Conservation (phyloP, 1,140 invertebrate species). For the Aleiodes sp. region DNA sequence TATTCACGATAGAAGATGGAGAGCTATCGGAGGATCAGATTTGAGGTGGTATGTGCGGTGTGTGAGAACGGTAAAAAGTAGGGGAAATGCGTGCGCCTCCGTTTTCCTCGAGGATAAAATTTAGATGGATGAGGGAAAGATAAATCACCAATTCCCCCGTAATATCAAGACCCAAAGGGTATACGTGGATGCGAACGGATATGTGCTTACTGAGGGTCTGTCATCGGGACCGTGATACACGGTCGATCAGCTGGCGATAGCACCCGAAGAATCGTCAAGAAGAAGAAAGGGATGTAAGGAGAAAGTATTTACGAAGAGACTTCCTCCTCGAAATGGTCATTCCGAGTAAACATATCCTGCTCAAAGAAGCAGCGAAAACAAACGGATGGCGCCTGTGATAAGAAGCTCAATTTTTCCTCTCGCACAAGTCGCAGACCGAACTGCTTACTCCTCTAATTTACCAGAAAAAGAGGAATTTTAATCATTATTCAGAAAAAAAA, state of each 20-base stretch:
- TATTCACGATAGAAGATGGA: too few species aligned
- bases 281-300: background rate
- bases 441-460: too few species aligned
- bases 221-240: background rate
- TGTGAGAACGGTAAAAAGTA: conserved; percentile 11
- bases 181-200: too few species aligned
- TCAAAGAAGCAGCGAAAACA: conserved; percentile 35
- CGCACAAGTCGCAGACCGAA: too few species aligned
- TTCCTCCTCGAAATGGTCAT: conserved; percentile 19
- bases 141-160: conserved; percentile 25
- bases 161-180: background rate
- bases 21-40: conserved; percentile 26
- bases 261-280: background rate
- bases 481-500: too few species aligned
- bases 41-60: conserved; percentile 19
- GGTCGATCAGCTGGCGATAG: background rate
- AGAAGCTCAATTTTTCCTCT: conserved; percentile 11
- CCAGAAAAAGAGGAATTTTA: too few species aligned
- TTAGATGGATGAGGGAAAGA: conserved; percentile 32
- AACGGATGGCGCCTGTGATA: conserved; percentile 28
- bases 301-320: conserved; percentile 15
- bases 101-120: conserved; percentile 30
- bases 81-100: background rate
- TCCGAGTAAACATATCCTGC: conserved; percentile 13
- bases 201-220: background rate